Conservation (phyloP, 1,140 invertebrate genomes). For the Drosophila mayri region DNA sequence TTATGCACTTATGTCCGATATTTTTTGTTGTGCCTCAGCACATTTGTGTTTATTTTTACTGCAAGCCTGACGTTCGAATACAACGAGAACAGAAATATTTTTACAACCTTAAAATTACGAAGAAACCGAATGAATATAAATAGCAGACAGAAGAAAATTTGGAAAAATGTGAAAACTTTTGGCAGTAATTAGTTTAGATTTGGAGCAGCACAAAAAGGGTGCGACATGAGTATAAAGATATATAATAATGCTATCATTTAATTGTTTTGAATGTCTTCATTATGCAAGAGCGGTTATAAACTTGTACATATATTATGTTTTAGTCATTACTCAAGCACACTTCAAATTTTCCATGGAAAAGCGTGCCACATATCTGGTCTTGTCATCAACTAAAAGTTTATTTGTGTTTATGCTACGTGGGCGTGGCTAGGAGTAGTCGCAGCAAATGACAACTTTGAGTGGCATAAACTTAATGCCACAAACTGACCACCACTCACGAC, state of each 20-base stretch:
- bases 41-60: conserved; percentile 66
- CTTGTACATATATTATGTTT: not conserved
- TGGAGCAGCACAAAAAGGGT: not conserved
- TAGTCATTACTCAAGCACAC: conserved; percentile 9
- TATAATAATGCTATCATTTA: not conserved
- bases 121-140: conserved; percentile 47
- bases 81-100: conserved; percentile 56
- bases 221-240: not conserved
- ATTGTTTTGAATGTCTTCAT: conserved; percentile 11
- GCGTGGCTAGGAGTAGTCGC: conserved; percentile 28
- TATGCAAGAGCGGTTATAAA: conserved; percentile 1
- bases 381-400: conserved; percentile 48
- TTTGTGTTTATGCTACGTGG: conserved; percentile 54
- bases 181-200: not conserved
- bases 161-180: not conserved
- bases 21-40: conserved; percentile 13
- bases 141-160: conserved; percentile 12
- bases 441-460: conserved; percentile 22
- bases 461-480: conserved; percentile 21
- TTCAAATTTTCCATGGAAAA: conserved; percentile 15
- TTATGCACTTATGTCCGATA: conserved; percentile 37
- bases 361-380: conserved; percentile 53
- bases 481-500: conserved; percentile 1
- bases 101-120: conserved; percentile 58
- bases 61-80: conserved; percentile 29